These are phyloP conservation scores for Lissonota sp. DNA, from an alignment of 2,888 invertebrate genomes.

Conservation along the genomic window DNA sequence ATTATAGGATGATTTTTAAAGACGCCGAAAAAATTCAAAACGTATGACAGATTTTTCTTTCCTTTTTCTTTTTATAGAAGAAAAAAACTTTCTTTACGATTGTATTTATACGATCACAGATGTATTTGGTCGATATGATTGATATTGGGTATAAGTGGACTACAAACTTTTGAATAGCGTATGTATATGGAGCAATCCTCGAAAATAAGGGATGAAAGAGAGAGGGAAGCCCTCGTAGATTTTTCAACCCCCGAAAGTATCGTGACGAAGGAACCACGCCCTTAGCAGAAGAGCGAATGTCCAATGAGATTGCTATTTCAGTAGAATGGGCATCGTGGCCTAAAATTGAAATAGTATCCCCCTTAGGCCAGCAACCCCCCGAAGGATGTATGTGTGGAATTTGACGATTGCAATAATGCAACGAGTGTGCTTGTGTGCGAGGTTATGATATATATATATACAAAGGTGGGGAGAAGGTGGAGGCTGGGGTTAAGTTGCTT, in stretches of 20 bases:
- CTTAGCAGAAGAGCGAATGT: slow-evolving; percentile 16
- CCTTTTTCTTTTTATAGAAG: too few relatives aligned
- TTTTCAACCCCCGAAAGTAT: slow-evolving; percentile 57
- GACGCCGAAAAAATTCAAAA: too few relatives aligned
- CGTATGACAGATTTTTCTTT: too few relatives aligned
- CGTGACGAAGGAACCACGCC: slow-evolving; percentile 58
- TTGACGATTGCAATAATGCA: slow-evolving; percentile 27
- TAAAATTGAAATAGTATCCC: slow-evolving; percentile 64
- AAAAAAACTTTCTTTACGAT: too few relatives aligned
- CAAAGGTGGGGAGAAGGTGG: slow-evolving; percentile 32
- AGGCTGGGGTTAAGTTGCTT: slow-evolving; percentile 51
- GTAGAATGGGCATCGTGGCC: slow-evolving; percentile 33
- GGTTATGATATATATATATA: not conserved
- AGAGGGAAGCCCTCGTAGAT: slow-evolving; percentile 19
- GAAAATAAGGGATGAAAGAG: slow-evolving; percentile 14
- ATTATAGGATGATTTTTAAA: too few relatives aligned
- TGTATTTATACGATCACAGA: too few relatives aligned
- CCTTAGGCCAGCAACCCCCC: slow-evolving; percentile 19
- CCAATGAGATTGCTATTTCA: slow-evolving; percentile 63
- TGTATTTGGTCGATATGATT: not conserved
- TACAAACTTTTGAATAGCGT: not conserved
- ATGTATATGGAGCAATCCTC: not conserved
- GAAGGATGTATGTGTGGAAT: slow-evolving; percentile 34
- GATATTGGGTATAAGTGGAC: not conserved
- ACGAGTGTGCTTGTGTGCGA: slow-evolving; percentile 3